These are phyloP conservation scores for Eristalis intricaria DNA, from an alignment of 2,888 invertebrate genomes.

Conservation along the genomic window DNA sequence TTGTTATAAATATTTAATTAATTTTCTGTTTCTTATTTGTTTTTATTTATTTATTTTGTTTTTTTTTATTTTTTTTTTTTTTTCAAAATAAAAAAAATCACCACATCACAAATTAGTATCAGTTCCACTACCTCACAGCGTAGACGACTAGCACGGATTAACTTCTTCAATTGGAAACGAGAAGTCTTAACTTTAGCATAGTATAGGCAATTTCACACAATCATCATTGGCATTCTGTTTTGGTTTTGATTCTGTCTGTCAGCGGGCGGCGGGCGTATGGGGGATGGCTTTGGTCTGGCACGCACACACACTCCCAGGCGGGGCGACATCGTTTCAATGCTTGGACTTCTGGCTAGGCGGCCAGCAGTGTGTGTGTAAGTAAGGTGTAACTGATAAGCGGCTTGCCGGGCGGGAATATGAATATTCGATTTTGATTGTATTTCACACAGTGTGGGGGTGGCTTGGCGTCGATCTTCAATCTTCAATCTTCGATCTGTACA, in stretches of 20 bases:
- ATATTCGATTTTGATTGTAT: neutral
- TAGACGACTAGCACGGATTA: slow-evolving; percentile 52
- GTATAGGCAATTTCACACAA: slow-evolving; percentile 14
- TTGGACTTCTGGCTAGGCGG: neutral
- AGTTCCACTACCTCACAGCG: slow-evolving; percentile 28
- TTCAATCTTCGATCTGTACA: neutral
- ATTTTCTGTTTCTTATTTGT: too few relatives aligned
- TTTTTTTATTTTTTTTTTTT: neutral
- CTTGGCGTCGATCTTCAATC: neutral
- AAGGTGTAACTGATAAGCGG: neutral
- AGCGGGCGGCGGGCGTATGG: neutral
- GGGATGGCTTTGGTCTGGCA: neutral
- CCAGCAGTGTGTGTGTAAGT: neutral
- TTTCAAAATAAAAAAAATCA: neutral
- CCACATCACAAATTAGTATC: neutral
- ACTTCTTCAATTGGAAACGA: slow-evolving; percentile 39
- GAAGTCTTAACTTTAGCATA: slow-evolving; percentile 26
- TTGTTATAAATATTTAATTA: too few relatives aligned
- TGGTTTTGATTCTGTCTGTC: slow-evolving; percentile 3
- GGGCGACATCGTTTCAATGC: neutral
- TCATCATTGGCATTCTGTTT: slow-evolving; percentile 16
- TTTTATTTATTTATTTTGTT: too few relatives aligned
- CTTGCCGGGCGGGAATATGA: neutral
- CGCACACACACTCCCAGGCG: neutral
- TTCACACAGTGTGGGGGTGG: neutral